Base-by-base conservation (phyloP, 2,888 invertebrate species). In the Chloroclysta siterata region DNA sequence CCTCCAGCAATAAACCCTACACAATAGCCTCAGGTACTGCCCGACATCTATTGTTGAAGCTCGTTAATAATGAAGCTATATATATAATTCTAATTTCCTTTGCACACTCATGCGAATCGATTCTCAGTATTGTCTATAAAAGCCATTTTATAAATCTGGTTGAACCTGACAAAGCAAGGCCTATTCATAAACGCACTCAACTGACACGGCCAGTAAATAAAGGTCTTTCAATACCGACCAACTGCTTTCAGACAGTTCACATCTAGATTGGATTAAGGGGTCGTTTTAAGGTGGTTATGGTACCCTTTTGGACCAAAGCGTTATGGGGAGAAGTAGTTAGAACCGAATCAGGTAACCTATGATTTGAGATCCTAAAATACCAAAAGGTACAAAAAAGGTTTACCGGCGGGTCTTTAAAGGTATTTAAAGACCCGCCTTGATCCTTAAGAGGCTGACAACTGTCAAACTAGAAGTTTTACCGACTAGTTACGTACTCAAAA, bases 281-380 rank as follows among this genome's bases (percentile, higher is more conserved):
- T 76, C 82, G 66, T 55, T 65, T 69, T 80, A 77, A 15, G 61
- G 52, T 83, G 84, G 85, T 10, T 63, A 59, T 54, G 59, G 68
- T 78, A 79, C 81, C 83, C 82, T 76, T 79, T 75, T 79, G 71
- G 66, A 77, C 70, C 74, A 76, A 72, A 71, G 72, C 61, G 63
- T 46, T 36, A n/a, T n/a, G 44, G 29, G 15, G 17, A 29, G 17
- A 53, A 41, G 22, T 41, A 39, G 29, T n/a, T 52, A 39, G 17
- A 15, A 15, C 29, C 15, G 51, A 50, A 51, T 14, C 11, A 22
- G 28, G 2, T n/a, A n/a, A 22, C 5, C 13, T 41, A 41, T 41
- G 3, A 10, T 46, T 46, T 46, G 44, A 46, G 6, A 15, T 15
- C 2, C 41, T 41, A n/a, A n/a, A 41, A n/a, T 41, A 36, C 36